phyloP scores from a whole-genome alignment of 2,113 vertebrate genomes.

The Python bivittatus region DNA sequence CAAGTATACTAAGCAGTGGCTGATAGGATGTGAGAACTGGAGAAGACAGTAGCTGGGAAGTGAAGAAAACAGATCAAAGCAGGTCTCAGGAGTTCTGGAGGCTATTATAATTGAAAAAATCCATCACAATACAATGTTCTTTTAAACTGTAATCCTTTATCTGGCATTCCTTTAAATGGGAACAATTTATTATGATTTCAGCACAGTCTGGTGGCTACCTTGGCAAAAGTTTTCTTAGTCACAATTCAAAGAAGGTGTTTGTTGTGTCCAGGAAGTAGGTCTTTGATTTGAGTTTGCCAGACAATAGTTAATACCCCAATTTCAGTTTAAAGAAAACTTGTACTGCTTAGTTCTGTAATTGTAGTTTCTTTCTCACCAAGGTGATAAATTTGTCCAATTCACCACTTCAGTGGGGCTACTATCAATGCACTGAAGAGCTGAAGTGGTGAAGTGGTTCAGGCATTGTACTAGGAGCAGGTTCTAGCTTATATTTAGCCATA shows the following conservation, averaged over 20 bases:
- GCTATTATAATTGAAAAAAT: background rate
- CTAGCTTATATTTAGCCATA: background rate
- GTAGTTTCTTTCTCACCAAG: background rate
- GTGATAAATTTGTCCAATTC: background rate
- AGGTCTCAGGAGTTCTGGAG: background rate
- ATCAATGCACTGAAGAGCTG: background rate
- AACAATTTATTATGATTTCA: background rate
- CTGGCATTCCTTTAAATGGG: background rate
- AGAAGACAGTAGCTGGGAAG: background rate
- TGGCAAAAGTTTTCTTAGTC: background rate
- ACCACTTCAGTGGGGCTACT: background rate
- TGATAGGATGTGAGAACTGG: background rate
- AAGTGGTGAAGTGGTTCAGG: background rate
- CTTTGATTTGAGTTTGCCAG: background rate
- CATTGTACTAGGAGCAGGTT: background rate
- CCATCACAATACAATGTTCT: background rate
- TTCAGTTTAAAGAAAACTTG: background rate
- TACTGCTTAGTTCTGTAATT: background rate
- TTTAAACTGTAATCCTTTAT: background rate
- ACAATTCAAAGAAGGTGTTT: background rate
- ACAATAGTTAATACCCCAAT: background rate
- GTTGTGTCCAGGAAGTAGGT: background rate
- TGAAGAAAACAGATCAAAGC: background rate
- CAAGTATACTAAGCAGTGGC: background rate
- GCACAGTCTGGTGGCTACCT: background rate